A percentile compares a stretch with the other conserved stretches of the same genome.
phyloP scores from a whole-genome alignment of 2,888 invertebrate genomes.

The Macrosiphum euphorbiae region DNA sequence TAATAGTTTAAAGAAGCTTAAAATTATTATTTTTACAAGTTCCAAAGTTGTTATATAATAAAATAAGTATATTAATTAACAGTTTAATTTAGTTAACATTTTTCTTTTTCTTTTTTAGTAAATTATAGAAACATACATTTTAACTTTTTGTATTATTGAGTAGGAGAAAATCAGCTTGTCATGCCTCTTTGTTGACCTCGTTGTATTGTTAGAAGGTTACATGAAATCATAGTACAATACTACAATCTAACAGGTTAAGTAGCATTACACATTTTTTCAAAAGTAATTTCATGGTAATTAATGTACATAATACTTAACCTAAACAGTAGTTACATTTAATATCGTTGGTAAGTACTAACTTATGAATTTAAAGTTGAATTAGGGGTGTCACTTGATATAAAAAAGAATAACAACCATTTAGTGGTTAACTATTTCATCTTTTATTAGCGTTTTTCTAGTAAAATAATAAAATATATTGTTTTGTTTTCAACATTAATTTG shows the following conservation, averaged over 20 bases:
- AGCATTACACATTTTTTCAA: constrained; percentile 49
- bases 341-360: not conserved
- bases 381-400: not conserved
- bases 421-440: not conserved
- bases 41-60: not conserved
- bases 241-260: constrained; percentile 56
- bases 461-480: not conserved
- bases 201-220: constrained; percentile 56
- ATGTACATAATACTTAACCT: constrained; percentile 12
- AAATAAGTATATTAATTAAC: constrained; percentile 2
- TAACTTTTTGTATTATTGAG: constrained; percentile 5
- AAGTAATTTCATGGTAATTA: constrained; percentile 60
- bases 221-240: constrained; percentile 35
- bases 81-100: not conserved
- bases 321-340: constrained; percentile 4
- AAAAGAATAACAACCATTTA: not conserved
- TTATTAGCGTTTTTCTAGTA: not conserved
- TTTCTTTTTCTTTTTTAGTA: constrained; percentile 10
- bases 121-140: constrained; percentile 20
- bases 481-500: not conserved
- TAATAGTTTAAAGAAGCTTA: not conserved
- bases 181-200: constrained; percentile 60
- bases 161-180: constrained; percentile 55
- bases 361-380: not conserved
- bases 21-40: not conserved